A percentile compares a stretch with the other conserved stretches of the same genome.
Conservation (phyloP, 2,113 vertebrate species). For the Heterotis niloticus region DNA sequence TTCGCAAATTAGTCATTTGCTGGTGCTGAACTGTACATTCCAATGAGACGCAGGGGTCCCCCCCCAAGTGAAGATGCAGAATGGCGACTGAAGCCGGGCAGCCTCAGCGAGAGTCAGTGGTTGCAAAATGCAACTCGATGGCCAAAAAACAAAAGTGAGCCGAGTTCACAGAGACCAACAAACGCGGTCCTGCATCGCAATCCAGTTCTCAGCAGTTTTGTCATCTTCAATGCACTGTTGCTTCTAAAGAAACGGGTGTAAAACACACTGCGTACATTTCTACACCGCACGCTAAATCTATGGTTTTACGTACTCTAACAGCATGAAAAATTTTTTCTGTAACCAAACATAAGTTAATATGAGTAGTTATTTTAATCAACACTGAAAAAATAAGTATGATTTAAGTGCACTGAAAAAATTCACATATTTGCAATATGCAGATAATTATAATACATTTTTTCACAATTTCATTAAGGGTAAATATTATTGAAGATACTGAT, state of each 20-base stretch:
- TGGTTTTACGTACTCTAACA: slow-evolving; percentile 6
- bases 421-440: slow-evolving; percentile 26
- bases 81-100: not conserved
- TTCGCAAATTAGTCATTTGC: not conserved
- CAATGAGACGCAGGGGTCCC: not conserved
- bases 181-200: not conserved
- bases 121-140: no score
- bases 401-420: slow-evolving; percentile 24
- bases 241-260: slow-evolving; percentile 11
- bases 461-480: slow-evolving; percentile 17
- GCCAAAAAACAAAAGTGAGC: not conserved
- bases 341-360: slow-evolving; percentile 23
- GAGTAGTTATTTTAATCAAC: slow-evolving; percentile 24
- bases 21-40: slow-evolving; percentile 25
- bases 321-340: slow-evolving; percentile 13
- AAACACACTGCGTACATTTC: slow-evolving; percentile 27
- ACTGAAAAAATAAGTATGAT: slow-evolving; percentile 17
- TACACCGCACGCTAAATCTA: slow-evolving; percentile 19
- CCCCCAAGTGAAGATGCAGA: not conserved
- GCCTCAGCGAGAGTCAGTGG: no score
- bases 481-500: slow-evolving; percentile 11
- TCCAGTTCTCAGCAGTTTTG: not conserved
- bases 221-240: not conserved
- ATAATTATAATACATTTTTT: slow-evolving; percentile 26
- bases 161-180: not conserved